Evolutionary conservation across 2,113 vertebrate species (phyloP).

Genomic region (Podocnemis expansa): DNA sequence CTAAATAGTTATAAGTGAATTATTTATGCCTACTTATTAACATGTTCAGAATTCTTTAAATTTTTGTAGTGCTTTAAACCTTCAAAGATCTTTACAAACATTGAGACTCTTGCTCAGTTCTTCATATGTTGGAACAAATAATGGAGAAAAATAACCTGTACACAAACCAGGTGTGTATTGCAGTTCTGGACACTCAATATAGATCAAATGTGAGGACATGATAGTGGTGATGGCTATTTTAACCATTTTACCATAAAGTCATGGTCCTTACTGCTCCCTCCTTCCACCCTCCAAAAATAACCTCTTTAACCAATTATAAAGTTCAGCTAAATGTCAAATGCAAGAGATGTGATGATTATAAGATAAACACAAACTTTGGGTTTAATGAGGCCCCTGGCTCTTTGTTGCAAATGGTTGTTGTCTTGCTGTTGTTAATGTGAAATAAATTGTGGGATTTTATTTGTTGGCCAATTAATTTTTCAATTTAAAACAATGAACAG

Average conservation of each 20-base stretch:
- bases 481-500: neutral
- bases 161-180: neutral
- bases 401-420: neutral
- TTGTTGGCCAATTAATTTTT: neutral
- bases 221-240: neutral
- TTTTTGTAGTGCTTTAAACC: neutral
- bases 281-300: neutral
- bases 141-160: neutral
- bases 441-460: constrained; percentile 18
- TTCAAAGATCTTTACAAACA: neutral
- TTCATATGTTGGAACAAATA: neutral
- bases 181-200: neutral
- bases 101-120: neutral
- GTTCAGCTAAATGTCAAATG: neutral
- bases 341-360: neutral
- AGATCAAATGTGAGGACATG: neutral
- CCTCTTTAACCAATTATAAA: neutral
- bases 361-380: neutral
- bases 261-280: neutral
- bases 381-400: constrained; percentile 2
- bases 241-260: neutral
- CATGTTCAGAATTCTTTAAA: neutral
- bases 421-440: neutral
- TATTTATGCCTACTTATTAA: constrained; percentile 33
- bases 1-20: neutral